A percentile compares a stretch with the other conserved stretches of the same genome.
Conservation (phyloP, 92 coral and sea anemone genomes). For the Epizoanthus ramosus region DNA sequence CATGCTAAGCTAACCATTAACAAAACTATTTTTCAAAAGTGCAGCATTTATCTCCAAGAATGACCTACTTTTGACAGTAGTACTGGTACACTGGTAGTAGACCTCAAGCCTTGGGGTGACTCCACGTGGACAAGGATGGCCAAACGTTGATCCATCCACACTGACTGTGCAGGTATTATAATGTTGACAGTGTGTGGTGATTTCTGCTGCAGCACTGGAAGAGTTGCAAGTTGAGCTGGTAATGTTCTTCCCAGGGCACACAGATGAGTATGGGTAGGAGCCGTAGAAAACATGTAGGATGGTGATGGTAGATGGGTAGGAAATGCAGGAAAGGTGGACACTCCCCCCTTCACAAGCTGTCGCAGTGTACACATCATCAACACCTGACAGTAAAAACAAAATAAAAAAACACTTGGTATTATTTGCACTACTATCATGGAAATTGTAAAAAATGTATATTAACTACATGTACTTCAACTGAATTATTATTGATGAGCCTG, state of each 20-base stretch:
- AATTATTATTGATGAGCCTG: too few species aligned
- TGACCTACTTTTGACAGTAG: slow-evolving; percentile 11
- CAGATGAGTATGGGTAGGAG: slow-evolving; percentile 9
- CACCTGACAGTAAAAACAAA: slow-evolving; percentile 1
- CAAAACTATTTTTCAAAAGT: too few species aligned
- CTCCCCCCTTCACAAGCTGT: slow-evolving; percentile 14
- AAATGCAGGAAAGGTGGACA: slow-evolving; percentile 15
- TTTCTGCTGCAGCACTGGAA: slow-evolving; percentile 3
- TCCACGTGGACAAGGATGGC: slow-evolving; percentile 12
- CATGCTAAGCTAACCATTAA: too few species aligned
- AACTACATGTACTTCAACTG: too few species aligned
- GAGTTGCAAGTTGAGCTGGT: slow-evolving; percentile 35
- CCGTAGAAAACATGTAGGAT: slow-evolving; percentile 39
- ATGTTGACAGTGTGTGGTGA: slow-evolving; percentile 22
- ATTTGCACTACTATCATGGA: too few species aligned
- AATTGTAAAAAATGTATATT: too few species aligned
- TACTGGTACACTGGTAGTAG: slow-evolving; percentile 40
- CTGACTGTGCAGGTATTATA: slow-evolving; percentile 14
- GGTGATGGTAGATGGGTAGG: slow-evolving; percentile 6
- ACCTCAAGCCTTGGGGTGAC: slow-evolving; percentile 24
- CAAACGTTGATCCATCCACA: slow-evolving; percentile 24
- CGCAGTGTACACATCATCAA: slow-evolving; percentile 25
- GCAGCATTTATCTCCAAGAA: too few species aligned
- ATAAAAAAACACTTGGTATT: too few species aligned
- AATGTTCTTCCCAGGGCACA: slow-evolving; percentile 3